Percentiles rank a stretch among this genome's conserved stretches.
Conservation (phyloP, 2,113 vertebrate genomes). For the Cyphomyrus plagiostoma region DNA sequence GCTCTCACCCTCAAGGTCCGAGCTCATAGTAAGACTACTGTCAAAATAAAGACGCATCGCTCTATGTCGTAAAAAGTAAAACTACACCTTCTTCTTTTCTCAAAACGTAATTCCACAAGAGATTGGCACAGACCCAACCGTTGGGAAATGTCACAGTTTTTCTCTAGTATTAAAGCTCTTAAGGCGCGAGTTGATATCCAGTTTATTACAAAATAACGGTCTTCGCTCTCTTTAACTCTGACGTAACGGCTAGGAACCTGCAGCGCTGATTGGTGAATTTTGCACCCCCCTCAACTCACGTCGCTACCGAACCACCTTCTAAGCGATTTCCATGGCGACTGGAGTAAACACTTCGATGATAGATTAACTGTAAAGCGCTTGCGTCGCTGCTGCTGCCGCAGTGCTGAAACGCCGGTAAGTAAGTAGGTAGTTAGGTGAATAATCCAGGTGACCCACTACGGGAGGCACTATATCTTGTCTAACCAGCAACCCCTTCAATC, state of each 20-base stretch:
- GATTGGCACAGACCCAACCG: not conserved
- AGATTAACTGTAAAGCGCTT: not conserved
- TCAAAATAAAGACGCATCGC: slow-evolving; percentile 8
- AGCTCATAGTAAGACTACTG: slow-evolving; percentile 7
- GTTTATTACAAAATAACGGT: slow-evolving; percentile 4
- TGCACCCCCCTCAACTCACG: not conserved
- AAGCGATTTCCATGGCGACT: slow-evolving; percentile 40
- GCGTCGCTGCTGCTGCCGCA: not conserved
- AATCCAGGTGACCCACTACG: not conserved
- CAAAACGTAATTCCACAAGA: not conserved
- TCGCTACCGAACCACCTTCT: slow-evolving; percentile 31
- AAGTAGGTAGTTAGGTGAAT: not conserved
- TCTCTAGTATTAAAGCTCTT: not conserved
- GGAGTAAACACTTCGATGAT: slow-evolving; percentile 11
- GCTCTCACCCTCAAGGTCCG: slow-evolving; percentile 11
- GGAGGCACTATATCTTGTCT: not conserved
- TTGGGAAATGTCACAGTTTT: not conserved
- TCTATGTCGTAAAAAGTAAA: not conserved
- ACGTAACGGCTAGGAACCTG: not conserved
- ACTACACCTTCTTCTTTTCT: not conserved
- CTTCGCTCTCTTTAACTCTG: slow-evolving; percentile 14
- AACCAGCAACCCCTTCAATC: not conserved
- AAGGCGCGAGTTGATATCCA: not conserved
- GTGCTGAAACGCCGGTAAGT: not conserved
- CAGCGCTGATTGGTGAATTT: not conserved